A percentile compares a stretch with the other conserved stretches of the same genome.
phyloP scores from a whole-genome alignment of 2,888 invertebrate genomes.

The Gasteruption jaculator region DNA sequence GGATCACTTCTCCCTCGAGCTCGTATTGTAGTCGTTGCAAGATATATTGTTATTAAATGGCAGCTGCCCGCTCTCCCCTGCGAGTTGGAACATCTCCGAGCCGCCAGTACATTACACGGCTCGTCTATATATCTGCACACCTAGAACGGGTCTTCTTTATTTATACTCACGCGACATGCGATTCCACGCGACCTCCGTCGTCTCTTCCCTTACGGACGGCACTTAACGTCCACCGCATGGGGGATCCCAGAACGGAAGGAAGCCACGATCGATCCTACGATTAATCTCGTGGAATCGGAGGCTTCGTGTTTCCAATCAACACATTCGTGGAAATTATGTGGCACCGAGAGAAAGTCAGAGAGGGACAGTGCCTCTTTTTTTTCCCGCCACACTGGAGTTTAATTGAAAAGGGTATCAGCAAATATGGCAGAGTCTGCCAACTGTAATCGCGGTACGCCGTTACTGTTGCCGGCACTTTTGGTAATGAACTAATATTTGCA shows the following conservation, averaged over 20 bases:
- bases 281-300: too few species aligned
- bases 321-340: too few species aligned
- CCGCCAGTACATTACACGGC: conserved; percentile 41
- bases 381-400: too few species aligned
- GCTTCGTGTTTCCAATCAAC: too few species aligned
- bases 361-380: too few species aligned
- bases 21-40: conserved; percentile 40
- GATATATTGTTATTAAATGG: conserved; percentile 52
- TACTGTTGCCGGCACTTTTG: conserved; percentile 49
- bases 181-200: conserved; percentile 23
- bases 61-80: conserved; percentile 32
- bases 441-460: conserved; percentile 14
- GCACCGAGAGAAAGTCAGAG: too few species aligned
- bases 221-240: too few species aligned
- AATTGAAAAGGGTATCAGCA: too few species aligned
- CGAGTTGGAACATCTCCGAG: conserved; percentile 30
- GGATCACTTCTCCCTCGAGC: conserved; percentile 21
- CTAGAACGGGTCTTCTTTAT: conserved; percentile 27
- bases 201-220: too few species aligned
- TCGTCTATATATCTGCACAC: conserved; percentile 9
- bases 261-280: too few species aligned
- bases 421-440: conserved; percentile 8
- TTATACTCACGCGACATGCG: conserved; percentile 37
- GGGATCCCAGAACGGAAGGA: too few species aligned
- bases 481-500: conserved; percentile 52